These are phyloP conservation scores for Salvelinus sp. DNA, from an alignment of 2,113 vertebrate species.

Conservation along the genomic window DNA sequence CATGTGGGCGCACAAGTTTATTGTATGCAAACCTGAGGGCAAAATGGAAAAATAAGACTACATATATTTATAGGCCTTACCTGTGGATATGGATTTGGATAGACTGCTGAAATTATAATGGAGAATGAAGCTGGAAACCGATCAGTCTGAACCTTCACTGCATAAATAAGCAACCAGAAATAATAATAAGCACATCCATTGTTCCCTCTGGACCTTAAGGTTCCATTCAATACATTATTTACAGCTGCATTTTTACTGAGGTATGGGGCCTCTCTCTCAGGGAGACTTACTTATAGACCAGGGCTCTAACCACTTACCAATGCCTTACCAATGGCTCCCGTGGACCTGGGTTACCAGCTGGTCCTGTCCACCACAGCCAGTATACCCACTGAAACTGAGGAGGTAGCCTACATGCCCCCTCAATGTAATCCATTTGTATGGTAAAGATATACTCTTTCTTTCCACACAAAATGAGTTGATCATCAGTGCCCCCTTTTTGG, in stretches of 20 bases:
- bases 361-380: background rate
- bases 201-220: constrained; percentile 71
- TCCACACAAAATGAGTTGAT: too few species aligned
- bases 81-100: constrained; percentile 24
- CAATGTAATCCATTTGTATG: too few species aligned
- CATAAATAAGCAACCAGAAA: constrained; percentile 65
- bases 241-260: constrained; percentile 71
- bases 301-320: constrained; percentile 65
- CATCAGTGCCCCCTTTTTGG: too few species aligned
- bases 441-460: too few species aligned
- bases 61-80: too few species aligned
- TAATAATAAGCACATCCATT: constrained; percentile 70
- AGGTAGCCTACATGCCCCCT: too few species aligned
- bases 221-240: constrained; percentile 79
- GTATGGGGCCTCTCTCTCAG: constrained; percentile 62
- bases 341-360: constrained; percentile 37
- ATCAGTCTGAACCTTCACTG: constrained; percentile 58
- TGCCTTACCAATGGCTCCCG: constrained; percentile 38
- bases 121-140: constrained; percentile 57
- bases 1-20: constrained; percentile 59
- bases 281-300: background rate
- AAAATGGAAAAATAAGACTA: constrained; percentile 52
- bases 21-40: constrained; percentile 61
- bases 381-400: too few species aligned
- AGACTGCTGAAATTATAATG: constrained; percentile 71